Base-by-base conservation (phyloP, 2,888 invertebrate species). In the Theodoxus fluviatilis region DNA sequence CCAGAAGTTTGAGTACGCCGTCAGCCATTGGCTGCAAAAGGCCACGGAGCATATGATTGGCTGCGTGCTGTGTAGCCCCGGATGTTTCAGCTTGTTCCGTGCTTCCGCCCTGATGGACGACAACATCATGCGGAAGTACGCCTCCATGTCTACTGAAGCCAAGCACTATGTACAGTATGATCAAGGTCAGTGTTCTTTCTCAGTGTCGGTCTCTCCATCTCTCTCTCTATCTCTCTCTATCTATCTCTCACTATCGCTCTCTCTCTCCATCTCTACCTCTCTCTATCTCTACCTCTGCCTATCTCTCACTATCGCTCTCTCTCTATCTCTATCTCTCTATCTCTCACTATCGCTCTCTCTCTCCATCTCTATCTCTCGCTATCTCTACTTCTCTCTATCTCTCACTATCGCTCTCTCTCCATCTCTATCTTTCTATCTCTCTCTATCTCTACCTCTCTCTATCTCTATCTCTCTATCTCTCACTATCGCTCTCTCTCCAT, bases 11-110 rank as follows among this genome's bases (percentile, higher is more conserved):
- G 98, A 98, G 88, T 98, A 98, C 87, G 98, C 98, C 59, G 96
- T 98, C 85, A 98, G 98, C 82, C 98, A 98, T 93, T 99, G 98
- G 98, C 92, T 98, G 84, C 98, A 98, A 90, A 98, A 98, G 89
- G 96, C 98, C 52, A 98, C 98, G 6, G 98, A 98, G 87, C 98
- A 98, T 87, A 97, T 98, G 94, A 97, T 98, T 85, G 98, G 98
- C 66, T 98, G 98, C 88, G 98, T 98, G 82, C 93, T 99, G 81
- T 99, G 98, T 92, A 96, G 96, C 89, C 98, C 98, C 57, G 98
- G 98, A 73, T 98, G 97, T 88, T 98, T 98, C 89, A 96, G 96
- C 0, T 91, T 98, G 38, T 98, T 98, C 90, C 92, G 98, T 87
- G 97, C 96, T 69, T 97, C 97, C 86, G 95, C 97, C 74, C 90